Evolutionary conservation across 2,113 vertebrate species (phyloP), one percentile per base, ranked within the genome.

Genomic region (Ammodytes marinus): DNA sequence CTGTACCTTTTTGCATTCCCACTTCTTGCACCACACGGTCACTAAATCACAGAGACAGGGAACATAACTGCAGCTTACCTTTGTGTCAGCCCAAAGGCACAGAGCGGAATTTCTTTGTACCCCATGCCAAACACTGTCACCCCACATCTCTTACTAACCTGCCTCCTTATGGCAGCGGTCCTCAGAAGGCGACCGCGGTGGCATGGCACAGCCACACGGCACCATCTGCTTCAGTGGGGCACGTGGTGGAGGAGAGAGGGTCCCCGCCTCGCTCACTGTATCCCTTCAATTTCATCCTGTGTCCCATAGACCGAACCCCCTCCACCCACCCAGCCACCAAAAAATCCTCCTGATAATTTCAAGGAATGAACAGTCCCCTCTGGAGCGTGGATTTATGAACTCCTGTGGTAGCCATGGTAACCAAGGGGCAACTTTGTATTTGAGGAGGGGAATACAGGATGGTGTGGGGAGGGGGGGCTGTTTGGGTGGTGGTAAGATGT

Each of bases 111-210:
- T 68, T 70, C 82, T 94, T 94, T 93, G 92, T 93, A 93, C 89
- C 83, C 82, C 53, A 69, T 90, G 93, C 93, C 93, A 93, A 90
- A 88, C 69, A 79, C 90, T 82, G 89, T 87, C 88, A 82, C 70
- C 89, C 88, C 91, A 90, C 91, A 92, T 92, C 92, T 91, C 92
- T 64, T 19, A 79, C 90, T 90, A 88, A 92, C 93, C 89, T 88
- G 67, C 91, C 91, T 92, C 89, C 93, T 92, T 92, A 92, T 92
- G 91, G 91, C 82, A 69, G 82, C 86, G 13, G 72, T 27, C 19
- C 77, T 91, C 79, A 75, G 82, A 87, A 77, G 81, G 85, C 65
- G n/a, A 65, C 70, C 47, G 12, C 11, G 63, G 86, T 70, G 86
- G 82, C 86, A 86, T 59, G 69, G 88, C 64, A 69, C 68, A 83